These are phyloP conservation scores for Torymus texanus DNA, from an alignment of 2,888 invertebrate species.

Conservation along the genomic window DNA sequence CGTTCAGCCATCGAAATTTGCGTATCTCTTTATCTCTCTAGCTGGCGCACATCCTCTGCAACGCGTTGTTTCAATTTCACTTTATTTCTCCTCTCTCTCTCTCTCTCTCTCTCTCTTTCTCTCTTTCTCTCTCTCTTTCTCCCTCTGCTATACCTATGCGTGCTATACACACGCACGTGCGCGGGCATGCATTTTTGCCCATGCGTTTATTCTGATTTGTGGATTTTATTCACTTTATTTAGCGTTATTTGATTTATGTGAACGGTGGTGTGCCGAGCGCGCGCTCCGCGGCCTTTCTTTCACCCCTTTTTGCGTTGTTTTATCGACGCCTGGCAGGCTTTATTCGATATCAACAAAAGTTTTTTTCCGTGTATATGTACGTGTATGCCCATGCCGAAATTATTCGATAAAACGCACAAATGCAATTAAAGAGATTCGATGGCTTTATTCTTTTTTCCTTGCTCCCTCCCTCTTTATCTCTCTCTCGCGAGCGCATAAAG, in stretches of 20 bases:
- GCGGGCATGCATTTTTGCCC: too few species aligned
- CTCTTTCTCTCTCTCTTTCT: background rate
- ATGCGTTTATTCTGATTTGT: conserved; percentile 39
- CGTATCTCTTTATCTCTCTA: background rate
- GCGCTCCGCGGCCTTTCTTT: background rate
- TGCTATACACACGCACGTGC: too few species aligned
- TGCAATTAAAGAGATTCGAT: background rate
- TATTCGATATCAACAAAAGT: conserved; percentile 18
- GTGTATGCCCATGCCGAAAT: background rate
- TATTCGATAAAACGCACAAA: background rate
- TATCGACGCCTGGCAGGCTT: background rate
- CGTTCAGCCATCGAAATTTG: background rate
- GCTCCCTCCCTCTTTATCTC: background rate
- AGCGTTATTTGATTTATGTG: conserved; percentile 43
- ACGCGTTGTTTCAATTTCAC: conserved; percentile 19
- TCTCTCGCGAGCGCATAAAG: background rate
- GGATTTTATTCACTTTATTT: conserved; percentile 49
- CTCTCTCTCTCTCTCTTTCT: background rate
- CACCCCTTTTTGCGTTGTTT: background rate
- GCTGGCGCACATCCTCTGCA: background rate
- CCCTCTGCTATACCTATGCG: background rate
- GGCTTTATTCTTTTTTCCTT: conserved; percentile 7
- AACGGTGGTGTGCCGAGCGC: background rate
- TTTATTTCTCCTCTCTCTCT: conserved; percentile 21
- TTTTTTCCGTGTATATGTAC: background rate